Conservation (phyloP, 2,888 invertebrate genomes). For the Coremacera marginata region DNA sequence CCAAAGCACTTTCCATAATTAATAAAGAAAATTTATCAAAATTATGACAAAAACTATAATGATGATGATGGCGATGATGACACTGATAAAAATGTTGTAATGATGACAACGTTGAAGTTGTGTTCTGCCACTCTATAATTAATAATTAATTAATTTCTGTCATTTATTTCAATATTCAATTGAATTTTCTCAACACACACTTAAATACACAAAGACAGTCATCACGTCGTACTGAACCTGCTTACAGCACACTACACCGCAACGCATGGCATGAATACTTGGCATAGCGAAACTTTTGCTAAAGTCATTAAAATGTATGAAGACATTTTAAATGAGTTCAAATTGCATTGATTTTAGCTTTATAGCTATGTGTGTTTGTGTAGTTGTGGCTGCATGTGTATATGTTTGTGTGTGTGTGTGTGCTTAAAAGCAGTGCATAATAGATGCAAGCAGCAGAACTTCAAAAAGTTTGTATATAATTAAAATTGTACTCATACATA, state of each 20-base stretch:
- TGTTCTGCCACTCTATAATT: neutral
- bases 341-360: conserved; percentile 10
- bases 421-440: neutral
- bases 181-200: neutral
- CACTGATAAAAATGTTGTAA: neutral
- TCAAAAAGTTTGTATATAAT: no score
- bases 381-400: neutral
- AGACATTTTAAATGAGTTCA: conserved; percentile 13
- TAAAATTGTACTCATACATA: no score
- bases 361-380: neutral
- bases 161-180: conserved; percentile 12
- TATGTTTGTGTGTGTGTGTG: neutral
- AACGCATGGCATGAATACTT: no score
- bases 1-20: neutral
- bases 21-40: neutral
- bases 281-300: neutral
- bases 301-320: neutral
- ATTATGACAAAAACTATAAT: no score
- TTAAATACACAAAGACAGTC: neutral
- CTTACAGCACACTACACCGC: no score
- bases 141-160: neutral
- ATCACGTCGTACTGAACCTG: neutral
- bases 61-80: neutral
- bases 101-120: neutral
- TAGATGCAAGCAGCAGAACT: no score